A percentile compares a stretch with the other conserved stretches of the same genome.
phyloP scores from a whole-genome alignment of 35 echinoderm and acorn worm species.

The Ophioderma brevispina region DNA sequence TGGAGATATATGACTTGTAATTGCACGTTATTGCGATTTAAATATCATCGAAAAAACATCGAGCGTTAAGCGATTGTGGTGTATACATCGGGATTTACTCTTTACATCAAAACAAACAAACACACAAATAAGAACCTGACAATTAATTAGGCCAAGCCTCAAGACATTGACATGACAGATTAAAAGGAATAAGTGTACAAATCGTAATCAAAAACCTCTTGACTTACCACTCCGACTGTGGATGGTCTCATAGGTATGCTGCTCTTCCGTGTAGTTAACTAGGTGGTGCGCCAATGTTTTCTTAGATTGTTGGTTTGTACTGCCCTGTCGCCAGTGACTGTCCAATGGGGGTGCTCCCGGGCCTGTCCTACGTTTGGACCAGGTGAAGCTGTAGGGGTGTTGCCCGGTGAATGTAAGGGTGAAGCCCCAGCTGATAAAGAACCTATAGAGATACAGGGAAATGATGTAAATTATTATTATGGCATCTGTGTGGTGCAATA shows the following conservation, averaged over 20 bases:
- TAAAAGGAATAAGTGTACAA: no score
- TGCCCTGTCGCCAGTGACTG: slow-evolving; percentile 23
- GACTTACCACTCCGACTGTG: slow-evolving; percentile 66
- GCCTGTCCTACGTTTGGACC: slow-evolving; percentile 48
- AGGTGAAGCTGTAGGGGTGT: slow-evolving; percentile 81
- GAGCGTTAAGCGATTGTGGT: no score
- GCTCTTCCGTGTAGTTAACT: slow-evolving; percentile 97
- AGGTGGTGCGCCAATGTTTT: slow-evolving; percentile 98
- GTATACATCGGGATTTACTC: no score
- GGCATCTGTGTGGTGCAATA: no score
- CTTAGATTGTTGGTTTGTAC: slow-evolving; percentile 52
- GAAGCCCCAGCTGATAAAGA: slow-evolving; percentile 94
- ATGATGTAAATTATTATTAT: background rate
- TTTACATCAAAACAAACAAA: no score
- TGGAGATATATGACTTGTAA: no score
- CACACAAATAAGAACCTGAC: no score
- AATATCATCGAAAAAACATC: no score
- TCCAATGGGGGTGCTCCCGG: slow-evolving; percentile 63
- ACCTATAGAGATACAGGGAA: slow-evolving; percentile 37
- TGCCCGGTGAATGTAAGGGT: slow-evolving; percentile 87
- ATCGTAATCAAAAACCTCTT: no score
- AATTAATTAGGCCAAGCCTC: no score
- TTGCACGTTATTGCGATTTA: no score
- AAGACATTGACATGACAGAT: no score
- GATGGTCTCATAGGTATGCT: slow-evolving; percentile 27